phyloP scores from a whole-genome alignment of 2,888 invertebrate species.

The Parthenolecanium corni region DNA sequence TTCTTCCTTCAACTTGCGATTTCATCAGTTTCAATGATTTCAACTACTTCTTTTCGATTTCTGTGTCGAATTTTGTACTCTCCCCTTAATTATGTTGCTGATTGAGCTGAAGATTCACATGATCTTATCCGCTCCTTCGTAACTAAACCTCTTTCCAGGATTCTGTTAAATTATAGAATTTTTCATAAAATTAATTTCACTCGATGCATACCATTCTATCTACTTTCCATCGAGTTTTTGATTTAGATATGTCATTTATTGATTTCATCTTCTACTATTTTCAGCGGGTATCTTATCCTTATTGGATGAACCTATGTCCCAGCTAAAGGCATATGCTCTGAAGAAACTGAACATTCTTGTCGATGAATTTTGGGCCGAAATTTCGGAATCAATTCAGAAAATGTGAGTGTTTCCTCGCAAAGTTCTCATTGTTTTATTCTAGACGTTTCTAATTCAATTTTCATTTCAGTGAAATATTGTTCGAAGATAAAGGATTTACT shows the following conservation, averaged over 20 bases:
- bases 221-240: too few relatives aligned
- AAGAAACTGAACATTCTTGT: constrained; percentile 86
- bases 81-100: too few relatives aligned
- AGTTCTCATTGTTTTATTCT: neutral
- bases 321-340: constrained; percentile 85
- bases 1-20: neutral
- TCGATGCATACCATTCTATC: too few relatives aligned
- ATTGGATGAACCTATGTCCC: constrained; percentile 84
- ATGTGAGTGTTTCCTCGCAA: constrained; percentile 48
- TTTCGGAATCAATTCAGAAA: constrained; percentile 93
- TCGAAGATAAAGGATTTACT: constrained; percentile 79
- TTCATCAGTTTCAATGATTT: neutral
- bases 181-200: too few relatives aligned
- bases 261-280: neutral
- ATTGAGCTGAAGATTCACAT: too few relatives aligned
- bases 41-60: neutral
- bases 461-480: constrained; percentile 66
- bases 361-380: constrained; percentile 98
- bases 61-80: too few relatives aligned
- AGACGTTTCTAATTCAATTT: neutral
- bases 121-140: neutral
- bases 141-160: too few relatives aligned
- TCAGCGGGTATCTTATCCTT: constrained; percentile 87
- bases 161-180: too few relatives aligned
- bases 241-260: neutral